Evolutionary conservation across 2,797 vertebrate genomes (phyloP).

Genomic region (Picus viridis): DNA sequence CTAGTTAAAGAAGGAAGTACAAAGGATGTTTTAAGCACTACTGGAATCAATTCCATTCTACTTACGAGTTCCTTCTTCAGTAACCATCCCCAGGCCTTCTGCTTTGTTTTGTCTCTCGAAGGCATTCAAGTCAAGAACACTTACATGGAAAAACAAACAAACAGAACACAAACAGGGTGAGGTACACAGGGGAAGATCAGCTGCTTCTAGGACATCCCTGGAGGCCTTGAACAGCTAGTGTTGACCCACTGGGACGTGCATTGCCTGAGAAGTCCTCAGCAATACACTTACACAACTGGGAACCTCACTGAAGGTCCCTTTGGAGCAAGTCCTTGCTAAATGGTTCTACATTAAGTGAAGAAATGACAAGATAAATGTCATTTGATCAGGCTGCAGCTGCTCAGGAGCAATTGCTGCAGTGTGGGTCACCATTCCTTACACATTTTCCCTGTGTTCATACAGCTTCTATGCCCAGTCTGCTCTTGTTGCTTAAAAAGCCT

Average conservation of each 20-base stretch:
- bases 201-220: neutral
- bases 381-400: neutral
- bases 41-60: constrained; percentile 60
- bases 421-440: neutral
- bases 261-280: neutral
- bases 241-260: neutral
- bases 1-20: constrained; percentile 77
- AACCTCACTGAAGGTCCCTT: neutral
- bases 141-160: constrained; percentile 69
- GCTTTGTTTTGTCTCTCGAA: constrained; percentile 99
- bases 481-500: neutral
- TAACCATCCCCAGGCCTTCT: constrained; percentile 98
- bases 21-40: constrained; percentile 82
- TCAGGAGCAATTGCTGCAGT: neutral
- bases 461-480: neutral
- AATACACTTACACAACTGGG: neutral
- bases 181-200: neutral
- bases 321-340: neutral
- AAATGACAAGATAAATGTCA: neutral
- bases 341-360: neutral
- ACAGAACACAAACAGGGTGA: constrained; percentile 1
- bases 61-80: constrained; percentile 99
- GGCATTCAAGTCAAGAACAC: constrained; percentile 97
- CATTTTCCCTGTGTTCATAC: neutral
- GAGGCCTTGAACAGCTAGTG: neutral